Evolutionary conservation across 2,113 vertebrate genomes (phyloP), one percentile per base, ranked within the genome.

Genomic region (Acanthochromis polyacanthus): DNA sequence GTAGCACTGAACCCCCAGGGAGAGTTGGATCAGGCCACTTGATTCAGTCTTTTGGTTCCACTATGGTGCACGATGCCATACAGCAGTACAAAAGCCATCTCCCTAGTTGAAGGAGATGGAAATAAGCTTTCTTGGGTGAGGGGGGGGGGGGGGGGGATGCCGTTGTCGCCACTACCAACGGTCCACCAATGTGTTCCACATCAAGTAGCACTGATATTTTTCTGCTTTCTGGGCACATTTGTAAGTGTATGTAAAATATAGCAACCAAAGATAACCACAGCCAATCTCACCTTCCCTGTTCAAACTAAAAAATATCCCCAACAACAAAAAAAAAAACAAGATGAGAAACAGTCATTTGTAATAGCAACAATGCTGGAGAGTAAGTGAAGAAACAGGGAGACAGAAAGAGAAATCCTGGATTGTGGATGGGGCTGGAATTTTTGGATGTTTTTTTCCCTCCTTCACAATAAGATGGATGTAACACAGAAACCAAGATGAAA

Each of bases 21-120:
- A 92, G 82, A 85, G 68, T 89, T 90, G 87, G 88, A 90, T 93
- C 90, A 88, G 88, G 84, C 90, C 86, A 88, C 92, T 94, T 91
- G 88, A 91, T 93, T 93, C 87, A 88, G 90, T 91, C 91, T 90
- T 93, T 92, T 91, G 86, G 88, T 92, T 92, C 83, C 84, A 91
- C 88, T 75, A 78, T 73, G 89, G 78, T 85, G 85, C 79, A 88
- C 80, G 81, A 83, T 81, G 81, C 73, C 73, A 28, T 82, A 87
- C 69, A 50, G 73, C 70, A 48, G 72, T 58, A 86, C 83, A 85
- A 87, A 90, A 89, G 84, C 91, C 81, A 78, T 85, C 76, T 81
- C 83, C 82, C 83, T 70, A 75, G 83, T 80, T 25, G 59, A 77
- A 84, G 81, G 68, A 79, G 80, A 87, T 85, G 74, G 88, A 90